Conservation (phyloP, 2,888 invertebrate genomes). For the Xestoiulus laeticollis region DNA sequence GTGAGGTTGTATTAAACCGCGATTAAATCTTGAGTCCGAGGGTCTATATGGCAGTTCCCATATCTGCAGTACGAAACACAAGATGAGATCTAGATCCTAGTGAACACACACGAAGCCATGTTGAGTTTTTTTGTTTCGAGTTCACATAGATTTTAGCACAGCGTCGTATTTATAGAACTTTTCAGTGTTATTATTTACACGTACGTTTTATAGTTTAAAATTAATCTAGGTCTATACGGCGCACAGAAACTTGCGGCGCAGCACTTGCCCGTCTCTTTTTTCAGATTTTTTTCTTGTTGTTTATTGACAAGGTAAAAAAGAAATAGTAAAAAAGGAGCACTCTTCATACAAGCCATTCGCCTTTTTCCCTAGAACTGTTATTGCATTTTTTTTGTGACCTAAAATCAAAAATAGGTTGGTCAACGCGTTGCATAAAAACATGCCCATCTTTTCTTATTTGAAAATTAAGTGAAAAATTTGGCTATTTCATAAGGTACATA, state of each 20-base stretch:
- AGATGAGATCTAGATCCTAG: neutral
- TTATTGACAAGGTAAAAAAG: conserved; percentile 36
- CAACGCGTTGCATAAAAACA: too few relatives aligned
- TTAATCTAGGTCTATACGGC: neutral
- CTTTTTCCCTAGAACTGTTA: conserved; percentile 55
- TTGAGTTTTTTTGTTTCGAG: neutral
- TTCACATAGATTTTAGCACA: neutral
- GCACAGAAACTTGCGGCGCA: neutral
- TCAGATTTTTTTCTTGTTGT: conserved; percentile 4
- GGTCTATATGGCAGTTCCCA: neutral
- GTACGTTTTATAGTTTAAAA: neutral
- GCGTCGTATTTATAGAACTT: neutral
- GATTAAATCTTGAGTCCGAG: neutral
- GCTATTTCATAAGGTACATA: too few relatives aligned
- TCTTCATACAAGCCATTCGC: conserved; percentile 56
- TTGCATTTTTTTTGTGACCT: conserved; percentile 54
- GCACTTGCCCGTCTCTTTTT: neutral
- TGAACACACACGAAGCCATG: conserved; percentile 1
- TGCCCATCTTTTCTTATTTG: too few relatives aligned
- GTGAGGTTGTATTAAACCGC: neutral
- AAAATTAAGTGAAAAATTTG: too few relatives aligned
- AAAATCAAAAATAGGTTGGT: conserved; percentile 30
- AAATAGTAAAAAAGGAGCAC: conserved; percentile 46
- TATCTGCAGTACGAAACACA: neutral
- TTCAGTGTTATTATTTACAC: neutral